A percentile compares a stretch with the other conserved stretches of the same genome.
Conservation (phyloP, 2,113 vertebrate species). For the Nycticebus coucang region DNA sequence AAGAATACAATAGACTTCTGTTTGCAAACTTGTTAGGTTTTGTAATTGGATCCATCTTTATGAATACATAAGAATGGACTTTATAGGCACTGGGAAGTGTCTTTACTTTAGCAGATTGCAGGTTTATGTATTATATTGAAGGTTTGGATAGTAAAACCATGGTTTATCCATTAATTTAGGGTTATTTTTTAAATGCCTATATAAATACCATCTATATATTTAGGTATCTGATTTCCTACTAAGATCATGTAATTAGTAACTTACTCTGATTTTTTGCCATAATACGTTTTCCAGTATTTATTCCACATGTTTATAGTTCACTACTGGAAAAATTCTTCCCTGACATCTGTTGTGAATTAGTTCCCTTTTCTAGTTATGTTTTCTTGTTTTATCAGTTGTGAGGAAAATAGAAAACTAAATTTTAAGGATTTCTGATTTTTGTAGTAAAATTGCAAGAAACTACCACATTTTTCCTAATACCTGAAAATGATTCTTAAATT, state of each 20-base stretch:
- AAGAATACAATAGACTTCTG: slow-evolving; percentile 17
- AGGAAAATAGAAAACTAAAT: slow-evolving; percentile 70
- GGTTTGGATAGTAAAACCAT: slow-evolving; percentile 41
- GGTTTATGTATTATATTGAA: slow-evolving; percentile 43
- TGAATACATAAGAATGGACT: slow-evolving; percentile 29
- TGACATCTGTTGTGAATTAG: slow-evolving; percentile 82
- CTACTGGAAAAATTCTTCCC: slow-evolving; percentile 64
- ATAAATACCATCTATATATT: slow-evolving; percentile 32
- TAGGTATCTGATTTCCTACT: slow-evolving; percentile 75
- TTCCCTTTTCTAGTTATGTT: slow-evolving; percentile 70
- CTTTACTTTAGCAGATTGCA: slow-evolving; percentile 55
- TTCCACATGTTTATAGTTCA: slow-evolving; percentile 75
- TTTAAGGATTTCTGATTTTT: slow-evolving; percentile 67
- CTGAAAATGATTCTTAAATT: slow-evolving; percentile 60
- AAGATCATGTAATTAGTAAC: slow-evolving; percentile 74
- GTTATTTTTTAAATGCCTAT: slow-evolving; percentile 59
- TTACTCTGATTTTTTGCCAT: slow-evolving; percentile 73
- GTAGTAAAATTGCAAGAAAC: slow-evolving; percentile 56
- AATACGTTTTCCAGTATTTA: slow-evolving; percentile 77
- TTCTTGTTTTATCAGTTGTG: slow-evolving; percentile 73
- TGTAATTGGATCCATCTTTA: slow-evolving; percentile 40
- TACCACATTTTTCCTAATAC: slow-evolving; percentile 44
- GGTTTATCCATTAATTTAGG: slow-evolving; percentile 59
- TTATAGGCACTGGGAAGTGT: slow-evolving; percentile 5
- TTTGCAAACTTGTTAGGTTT: slow-evolving; percentile 32